These are phyloP conservation scores for Cryptocephalus moraei DNA, from an alignment of 2,888 invertebrate genomes.

Conservation along the genomic window DNA sequence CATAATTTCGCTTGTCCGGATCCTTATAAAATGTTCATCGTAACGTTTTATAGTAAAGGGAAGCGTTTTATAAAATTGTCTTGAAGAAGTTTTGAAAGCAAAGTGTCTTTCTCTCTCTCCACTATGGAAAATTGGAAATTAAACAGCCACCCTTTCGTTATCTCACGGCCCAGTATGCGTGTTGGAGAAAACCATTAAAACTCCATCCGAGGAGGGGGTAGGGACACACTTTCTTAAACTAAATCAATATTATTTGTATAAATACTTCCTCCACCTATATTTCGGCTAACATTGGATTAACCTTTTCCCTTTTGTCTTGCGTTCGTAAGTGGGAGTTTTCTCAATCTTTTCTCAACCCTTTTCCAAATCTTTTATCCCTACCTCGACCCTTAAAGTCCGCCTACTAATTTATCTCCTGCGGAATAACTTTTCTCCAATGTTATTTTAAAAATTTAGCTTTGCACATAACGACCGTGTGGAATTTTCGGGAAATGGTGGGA, in stretches of 20 bases:
- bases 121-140: too few relatives aligned
- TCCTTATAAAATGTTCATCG: too few relatives aligned
- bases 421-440: slow-evolving; percentile 3
- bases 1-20: too few relatives aligned
- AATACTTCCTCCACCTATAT: slow-evolving; percentile 10
- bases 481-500: neutral
- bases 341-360: slow-evolving; percentile 22
- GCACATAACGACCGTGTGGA: neutral
- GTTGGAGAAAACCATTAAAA: neutral
- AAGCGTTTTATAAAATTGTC: too few relatives aligned
- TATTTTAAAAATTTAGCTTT: neutral
- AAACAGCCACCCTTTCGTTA: too few relatives aligned
- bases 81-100: too few relatives aligned
- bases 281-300: slow-evolving; percentile 13
- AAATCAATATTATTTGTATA: slow-evolving; percentile 13
- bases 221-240: slow-evolving; percentile 1
- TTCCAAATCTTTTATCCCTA: slow-evolving; percentile 13
- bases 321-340: slow-evolving; percentile 20
- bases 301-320: slow-evolving; percentile 17
- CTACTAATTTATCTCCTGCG: slow-evolving; percentile 9
- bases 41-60: too few relatives aligned
- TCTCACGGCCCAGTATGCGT: too few relatives aligned
- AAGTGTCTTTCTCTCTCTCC: too few relatives aligned
- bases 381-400: slow-evolving; percentile 9
- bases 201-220: neutral